Conservation (phyloP, 1,140 invertebrate genomes). For the Drosophila mauritiana region DNA sequence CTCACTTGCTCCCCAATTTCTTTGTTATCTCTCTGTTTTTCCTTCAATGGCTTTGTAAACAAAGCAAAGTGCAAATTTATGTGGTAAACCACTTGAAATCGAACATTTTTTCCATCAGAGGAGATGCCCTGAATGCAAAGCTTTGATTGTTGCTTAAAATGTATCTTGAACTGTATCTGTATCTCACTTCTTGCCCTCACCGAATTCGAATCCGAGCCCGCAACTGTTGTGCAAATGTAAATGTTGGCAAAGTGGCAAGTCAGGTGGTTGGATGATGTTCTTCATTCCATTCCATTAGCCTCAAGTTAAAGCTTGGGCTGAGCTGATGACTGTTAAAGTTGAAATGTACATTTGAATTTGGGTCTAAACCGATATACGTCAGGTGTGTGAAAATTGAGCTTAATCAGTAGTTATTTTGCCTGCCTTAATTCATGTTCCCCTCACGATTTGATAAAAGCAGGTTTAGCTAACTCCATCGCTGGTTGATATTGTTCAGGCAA, state of each 20-base stretch:
- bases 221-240: slow-evolving; percentile 63
- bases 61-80: slow-evolving; percentile 72
- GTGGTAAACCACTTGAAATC: slow-evolving; percentile 63
- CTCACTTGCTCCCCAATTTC: neutral
- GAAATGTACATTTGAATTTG: slow-evolving; percentile 36
- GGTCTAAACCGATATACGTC: neutral
- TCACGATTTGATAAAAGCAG: slow-evolving; percentile 9
- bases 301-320: slow-evolving; percentile 40
- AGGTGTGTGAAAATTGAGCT: neutral
- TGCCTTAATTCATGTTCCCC: neutral
- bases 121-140: slow-evolving; percentile 49
- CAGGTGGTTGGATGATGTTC: slow-evolving; percentile 34
- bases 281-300: slow-evolving; percentile 70
- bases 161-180: slow-evolving; percentile 57
- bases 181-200: slow-evolving; percentile 36
- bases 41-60: slow-evolving; percentile 59
- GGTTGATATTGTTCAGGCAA: slow-evolving; percentile 21
- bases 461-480: neutral
- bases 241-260: slow-evolving; percentile 65
- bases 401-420: neutral
- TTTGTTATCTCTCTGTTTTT: slow-evolving; percentile 17
- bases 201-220: slow-evolving; percentile 23
- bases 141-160: slow-evolving; percentile 68
- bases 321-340: slow-evolving; percentile 40
- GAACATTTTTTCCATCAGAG: slow-evolving; percentile 31